Percentiles rank a stretch among this genome's conserved stretches.
phyloP scores from a whole-genome alignment of 2,113 vertebrate genomes.

The Larimichthys crocea region DNA sequence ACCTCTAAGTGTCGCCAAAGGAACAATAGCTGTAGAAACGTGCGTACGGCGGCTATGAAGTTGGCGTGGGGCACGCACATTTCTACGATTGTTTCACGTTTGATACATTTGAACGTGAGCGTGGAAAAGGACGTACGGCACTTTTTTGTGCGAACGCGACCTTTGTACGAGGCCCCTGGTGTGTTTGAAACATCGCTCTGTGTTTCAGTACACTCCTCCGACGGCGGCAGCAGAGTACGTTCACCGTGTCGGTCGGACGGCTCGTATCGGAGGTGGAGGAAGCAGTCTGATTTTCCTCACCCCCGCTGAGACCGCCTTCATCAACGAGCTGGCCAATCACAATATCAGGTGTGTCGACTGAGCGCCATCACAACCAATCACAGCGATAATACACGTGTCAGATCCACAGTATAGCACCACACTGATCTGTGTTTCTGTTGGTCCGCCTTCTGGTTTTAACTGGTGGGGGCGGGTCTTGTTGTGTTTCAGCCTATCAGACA shows the following conservation, averaged over 20 bases:
- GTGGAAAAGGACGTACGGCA: too few species aligned
- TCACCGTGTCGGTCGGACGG: conserved; percentile 94
- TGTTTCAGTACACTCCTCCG: conserved; percentile 90
- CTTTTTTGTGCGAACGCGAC: too few species aligned
- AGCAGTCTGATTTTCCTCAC: conserved; percentile 94
- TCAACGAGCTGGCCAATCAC: conserved; percentile 91
- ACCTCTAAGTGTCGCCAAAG: too few species aligned
- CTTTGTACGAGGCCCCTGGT: too few species aligned
- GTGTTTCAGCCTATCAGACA: conserved; percentile 87
- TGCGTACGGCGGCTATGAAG: too few species aligned
- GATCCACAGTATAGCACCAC: neutral
- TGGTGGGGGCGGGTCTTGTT: conserved; percentile 20
- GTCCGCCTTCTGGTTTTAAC: conserved; percentile 25
- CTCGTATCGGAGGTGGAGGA: conserved; percentile 91
- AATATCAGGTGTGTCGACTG: conserved; percentile 91
- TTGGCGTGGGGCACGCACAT: too few species aligned
- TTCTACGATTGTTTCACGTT: too few species aligned
- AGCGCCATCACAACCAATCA: neutral
- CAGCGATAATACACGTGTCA: too few species aligned
- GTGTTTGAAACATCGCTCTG: neutral
- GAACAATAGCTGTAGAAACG: too few species aligned
- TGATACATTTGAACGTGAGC: too few species aligned
- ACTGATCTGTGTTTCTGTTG: neutral
- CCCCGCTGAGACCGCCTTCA: conserved; percentile 92
- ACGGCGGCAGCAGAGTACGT: conserved; percentile 91